phyloP scores from a whole-genome alignment of 2,888 invertebrate genomes.

The Plebejus argus region DNA sequence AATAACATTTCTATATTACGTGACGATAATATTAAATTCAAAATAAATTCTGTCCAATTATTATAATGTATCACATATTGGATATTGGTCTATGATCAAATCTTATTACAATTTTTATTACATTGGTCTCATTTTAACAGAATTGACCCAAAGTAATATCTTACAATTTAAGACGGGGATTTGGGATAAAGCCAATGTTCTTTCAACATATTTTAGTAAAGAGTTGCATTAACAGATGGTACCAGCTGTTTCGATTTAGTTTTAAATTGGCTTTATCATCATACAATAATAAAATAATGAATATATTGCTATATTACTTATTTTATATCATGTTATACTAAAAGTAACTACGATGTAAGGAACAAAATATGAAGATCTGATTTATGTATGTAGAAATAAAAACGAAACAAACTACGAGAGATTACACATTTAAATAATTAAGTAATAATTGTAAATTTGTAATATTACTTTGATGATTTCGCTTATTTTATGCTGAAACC shows the following conservation, averaged over 20 bases:
- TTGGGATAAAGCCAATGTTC: background rate
- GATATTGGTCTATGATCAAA: background rate
- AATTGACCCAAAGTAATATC: background rate
- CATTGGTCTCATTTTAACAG: background rate
- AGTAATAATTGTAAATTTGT: too few species aligned
- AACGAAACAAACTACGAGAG: too few species aligned
- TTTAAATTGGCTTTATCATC: background rate
- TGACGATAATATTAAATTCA: too few species aligned
- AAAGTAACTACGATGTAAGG: too few species aligned
- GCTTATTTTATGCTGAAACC: too few species aligned
- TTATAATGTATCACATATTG: background rate
- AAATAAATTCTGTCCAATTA: too few species aligned
- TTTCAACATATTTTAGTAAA: background rate
- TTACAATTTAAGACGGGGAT: background rate
- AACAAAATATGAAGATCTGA: too few species aligned
- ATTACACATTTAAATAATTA: too few species aligned
- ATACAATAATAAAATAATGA: background rate
- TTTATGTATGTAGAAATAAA: too few species aligned
- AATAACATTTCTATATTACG: too few species aligned
- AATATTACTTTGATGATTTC: too few species aligned
- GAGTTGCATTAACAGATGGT: background rate
- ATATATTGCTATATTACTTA: background rate
- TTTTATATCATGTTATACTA: too few species aligned
- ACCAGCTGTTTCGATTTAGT: background rate
- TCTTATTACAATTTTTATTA: conserved; percentile 8